Evolutionary conservation across 2,888 invertebrate genomes (phyloP), one percentile per base, ranked within the genome.

Genomic region (Yponomeuta plumbellus): DNA sequence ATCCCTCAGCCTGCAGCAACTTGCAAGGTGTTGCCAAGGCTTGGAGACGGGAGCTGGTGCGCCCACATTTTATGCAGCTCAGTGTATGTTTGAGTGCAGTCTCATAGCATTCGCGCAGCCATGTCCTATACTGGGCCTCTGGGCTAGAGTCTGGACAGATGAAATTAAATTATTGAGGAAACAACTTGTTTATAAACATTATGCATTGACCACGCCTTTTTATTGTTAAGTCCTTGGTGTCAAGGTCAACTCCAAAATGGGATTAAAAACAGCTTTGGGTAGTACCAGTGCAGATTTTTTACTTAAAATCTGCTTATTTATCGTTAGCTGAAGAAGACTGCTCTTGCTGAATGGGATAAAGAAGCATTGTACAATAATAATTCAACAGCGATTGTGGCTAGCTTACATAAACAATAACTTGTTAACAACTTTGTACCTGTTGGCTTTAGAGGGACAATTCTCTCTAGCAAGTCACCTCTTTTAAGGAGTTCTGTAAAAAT

Each of bases 21-120:
- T 95, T 95, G 92, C 96, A 94, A 64, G 94, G 92, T 0, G 95
- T 94, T 1, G 94, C 93, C 4, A 97, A 84, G 0, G 95, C 95
- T 82, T 94, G 93, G 8, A 91, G 83, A 64, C 92, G 91, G 13
- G 94, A 92, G 66, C 78, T 81, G 5, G 84, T 80, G 69, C 92
- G 90, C 6, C 92, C 92, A 23, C 86, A 83, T 39, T 88, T 87
- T 67, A 96, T 87, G 67, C 94, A 92, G 26, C 88, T 83, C 57
- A 95, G 75, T 23, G 94, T 85, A 66, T 93, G 92, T 0, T 85
- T 80, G 78, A 94, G 93, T 0, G 94, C 91, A 71, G 94, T 92
- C 68, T 94, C 94, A 76, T 96, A 97, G 67, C 94, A 93, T 70
- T 94, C 93, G 66, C 92, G 89, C 59, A 97, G 81, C 95, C 96